Evolutionary conservation across 2,797 vertebrate genomes (phyloP).

Genomic region (Clarias fuscus): DNA sequence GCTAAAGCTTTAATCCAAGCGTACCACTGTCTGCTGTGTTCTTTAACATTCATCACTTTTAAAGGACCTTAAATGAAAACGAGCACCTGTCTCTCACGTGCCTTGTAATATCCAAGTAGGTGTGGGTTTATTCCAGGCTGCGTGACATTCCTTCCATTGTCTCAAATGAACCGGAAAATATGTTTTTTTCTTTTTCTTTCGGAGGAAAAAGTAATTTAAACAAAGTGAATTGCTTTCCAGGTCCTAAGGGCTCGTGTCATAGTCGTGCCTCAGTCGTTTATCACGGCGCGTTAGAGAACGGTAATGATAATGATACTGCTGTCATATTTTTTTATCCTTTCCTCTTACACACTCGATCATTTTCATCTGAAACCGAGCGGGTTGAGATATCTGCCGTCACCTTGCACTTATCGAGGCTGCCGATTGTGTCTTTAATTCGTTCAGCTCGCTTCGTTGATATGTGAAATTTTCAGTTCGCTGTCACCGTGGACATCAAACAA

Average conservation of each 20-base stretch:
- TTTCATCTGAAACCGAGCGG: neutral
- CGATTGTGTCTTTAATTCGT: constrained; percentile 7
- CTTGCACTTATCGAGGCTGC: neutral
- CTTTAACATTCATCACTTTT: constrained; percentile 40
- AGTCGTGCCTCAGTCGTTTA: neutral
- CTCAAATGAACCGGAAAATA: constrained; percentile 34
- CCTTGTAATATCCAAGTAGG: neutral
- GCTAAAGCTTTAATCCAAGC: constrained; percentile 27
- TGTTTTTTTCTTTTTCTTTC: neutral
- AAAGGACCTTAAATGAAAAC: constrained; percentile 18
- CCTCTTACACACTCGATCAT: neutral
- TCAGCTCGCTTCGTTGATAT: neutral
- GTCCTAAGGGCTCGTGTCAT: neutral
- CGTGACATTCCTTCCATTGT: neutral
- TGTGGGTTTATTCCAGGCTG: neutral
- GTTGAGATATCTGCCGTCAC: constrained; percentile 4
- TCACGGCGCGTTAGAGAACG: neutral
- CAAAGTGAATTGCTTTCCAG: constrained; percentile 12
- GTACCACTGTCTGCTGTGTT: constrained; percentile 30
- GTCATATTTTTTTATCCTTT: neutral
- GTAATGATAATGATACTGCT: neutral
- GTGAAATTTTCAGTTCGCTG: neutral
- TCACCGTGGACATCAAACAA: neutral
- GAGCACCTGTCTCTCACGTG: neutral
- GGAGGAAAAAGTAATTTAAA: neutral